Evolutionary conservation across 1,140 invertebrate species (phyloP).

Genomic region (Pteromalus puparum): DNA sequence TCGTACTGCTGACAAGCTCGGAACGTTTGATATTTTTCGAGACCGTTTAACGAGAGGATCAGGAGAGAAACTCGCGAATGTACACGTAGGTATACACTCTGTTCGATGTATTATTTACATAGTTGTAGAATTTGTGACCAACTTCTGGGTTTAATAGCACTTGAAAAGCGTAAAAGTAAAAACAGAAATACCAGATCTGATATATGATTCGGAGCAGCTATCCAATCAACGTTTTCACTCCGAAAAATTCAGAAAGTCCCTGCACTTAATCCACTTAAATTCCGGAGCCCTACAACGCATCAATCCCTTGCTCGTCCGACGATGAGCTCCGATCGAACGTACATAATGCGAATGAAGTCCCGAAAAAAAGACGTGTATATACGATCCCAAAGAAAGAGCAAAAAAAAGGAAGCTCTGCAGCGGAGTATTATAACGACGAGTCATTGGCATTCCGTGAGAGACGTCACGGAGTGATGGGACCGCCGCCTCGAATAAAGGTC

Average conservation of each 20-base stretch:
- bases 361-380: background rate
- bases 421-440: background rate
- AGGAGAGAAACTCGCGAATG: background rate
- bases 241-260: background rate
- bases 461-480: constrained; percentile 9
- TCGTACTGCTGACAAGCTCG: background rate
- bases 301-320: background rate
- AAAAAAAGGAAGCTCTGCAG: background rate
- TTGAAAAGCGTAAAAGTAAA: too few species aligned
- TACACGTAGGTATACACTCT: background rate
- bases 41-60: background rate
- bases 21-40: background rate
- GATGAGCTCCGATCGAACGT: constrained; percentile 9
- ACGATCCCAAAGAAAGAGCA: background rate
- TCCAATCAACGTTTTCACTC: background rate
- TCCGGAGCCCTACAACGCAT: background rate
- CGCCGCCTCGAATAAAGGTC: constrained; percentile 19
- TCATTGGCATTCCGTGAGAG: constrained; percentile 42
- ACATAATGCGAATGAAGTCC: background rate
- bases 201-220: too few species aligned
- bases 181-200: too few species aligned
- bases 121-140: too few species aligned
- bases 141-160: too few species aligned
- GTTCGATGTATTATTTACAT: background rate
- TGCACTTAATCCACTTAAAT: background rate